Evolutionary conservation across 2,113 vertebrate genomes (phyloP), one percentile per base, ranked within the genome.

Genomic region (Gorilla gorilla): DNA sequence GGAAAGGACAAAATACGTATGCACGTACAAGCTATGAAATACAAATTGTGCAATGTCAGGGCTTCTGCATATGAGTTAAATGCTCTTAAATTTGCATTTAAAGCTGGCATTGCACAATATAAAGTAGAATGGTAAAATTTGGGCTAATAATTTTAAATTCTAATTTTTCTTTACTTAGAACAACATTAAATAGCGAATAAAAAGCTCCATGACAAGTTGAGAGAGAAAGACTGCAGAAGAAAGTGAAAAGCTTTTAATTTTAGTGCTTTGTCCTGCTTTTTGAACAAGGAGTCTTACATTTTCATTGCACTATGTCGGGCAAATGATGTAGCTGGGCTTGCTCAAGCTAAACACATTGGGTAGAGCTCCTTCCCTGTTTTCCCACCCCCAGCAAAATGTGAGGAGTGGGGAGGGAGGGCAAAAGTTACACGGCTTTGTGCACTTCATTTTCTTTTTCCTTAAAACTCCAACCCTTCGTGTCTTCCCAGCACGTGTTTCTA

Each of bases 81-180:
- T 35, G 38, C 50, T 82, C 61, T 50, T 82, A 78, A 55, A 93
- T 93, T 79, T 96, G 80, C 70, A 83, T 94, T 96, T 35, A 40
- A 96, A 94, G 78, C 76, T 73, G 76, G 70, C 50, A 13, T 32
- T 78, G 38, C 48, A 70, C 27, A 40, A 55, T 83, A 55, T 79
- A 80, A 90, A 94, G 45, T 35, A 88, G 32, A 79, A 57, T 90
- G 85, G 61, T 83, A 90, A 94, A 73, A 88, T 73, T 87, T 6
- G 23, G 45, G 70, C 32, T 64, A 93, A 87, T 83, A 38, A 78
- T 93, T 96, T 83, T 90, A 93, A 82, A 66, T 61, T 90, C 52
- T 83, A 83, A 83, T 86, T 90, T 92, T 89, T 85, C 79, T 89
- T 81, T 78, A 87, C 82, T 97, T 85, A 89, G 83, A 79, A 88